Conservation (phyloP, 1,140 invertebrate species). For the Scaptomyza graminum region DNA sequence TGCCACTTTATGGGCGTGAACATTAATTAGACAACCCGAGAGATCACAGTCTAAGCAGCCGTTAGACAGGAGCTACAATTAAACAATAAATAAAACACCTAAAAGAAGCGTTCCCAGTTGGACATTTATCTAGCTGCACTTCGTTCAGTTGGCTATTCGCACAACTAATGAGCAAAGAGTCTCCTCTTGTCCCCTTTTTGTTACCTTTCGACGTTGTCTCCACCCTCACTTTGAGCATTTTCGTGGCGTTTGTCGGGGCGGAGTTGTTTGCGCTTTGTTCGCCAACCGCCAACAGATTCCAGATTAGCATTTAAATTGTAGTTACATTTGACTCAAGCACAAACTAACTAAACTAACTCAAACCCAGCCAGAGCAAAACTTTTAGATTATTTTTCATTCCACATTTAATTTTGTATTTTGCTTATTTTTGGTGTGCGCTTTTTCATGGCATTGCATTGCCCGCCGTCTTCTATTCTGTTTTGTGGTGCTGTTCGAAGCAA, state of each 20-base stretch:
- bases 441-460: constrained; percentile 54
- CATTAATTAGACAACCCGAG: constrained; percentile 69
- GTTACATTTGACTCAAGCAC: constrained; percentile 68
- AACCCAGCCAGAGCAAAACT: constrained; percentile 29
- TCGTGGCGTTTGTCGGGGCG: constrained; percentile 44
- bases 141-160: constrained; percentile 12
- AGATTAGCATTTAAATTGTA: constrained; percentile 81
- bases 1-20: constrained; percentile 70
- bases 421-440: constrained; percentile 10
- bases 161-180: constrained; percentile 48
- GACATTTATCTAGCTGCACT: too few relatives aligned
- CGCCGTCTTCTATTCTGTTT: constrained; percentile 16
- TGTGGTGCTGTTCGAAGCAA: constrained; percentile 40
- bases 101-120: constrained; percentile 1
- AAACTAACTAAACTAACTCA: constrained; percentile 39
- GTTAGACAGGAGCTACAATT: constrained; percentile 42
- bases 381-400: constrained; percentile 75
- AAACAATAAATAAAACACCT: constrained; percentile 65
- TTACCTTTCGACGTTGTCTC: constrained; percentile 1
- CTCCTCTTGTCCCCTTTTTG: not conserved
- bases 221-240: constrained; percentile 40
- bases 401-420: constrained; percentile 30
- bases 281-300: constrained; percentile 63
- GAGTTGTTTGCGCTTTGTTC: constrained; percentile 69
- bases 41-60: constrained; percentile 7